Base-by-base conservation (phyloP, 2,797 vertebrate genomes). In the Microctenopoma steveboyesi region DNA sequence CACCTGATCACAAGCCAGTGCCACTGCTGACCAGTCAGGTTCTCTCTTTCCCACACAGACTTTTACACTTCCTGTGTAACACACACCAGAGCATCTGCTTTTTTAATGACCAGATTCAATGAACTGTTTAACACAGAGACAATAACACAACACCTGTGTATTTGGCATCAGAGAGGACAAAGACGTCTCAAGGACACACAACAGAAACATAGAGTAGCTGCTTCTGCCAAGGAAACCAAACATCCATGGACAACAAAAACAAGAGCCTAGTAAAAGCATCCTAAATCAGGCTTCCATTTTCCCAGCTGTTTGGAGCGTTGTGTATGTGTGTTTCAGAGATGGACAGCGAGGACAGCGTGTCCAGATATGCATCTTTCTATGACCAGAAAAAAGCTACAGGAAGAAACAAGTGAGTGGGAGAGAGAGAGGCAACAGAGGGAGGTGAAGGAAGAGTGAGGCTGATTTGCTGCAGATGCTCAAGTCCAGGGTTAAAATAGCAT, bases 391-490 rank as follows among this genome's bases (percentile, higher is more conserved):
- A 69, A 76, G 69, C 18, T 11, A 45, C 48, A 65, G 63, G 57
- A 81, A 73, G 40, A 35, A 77, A 28, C n/a, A 56, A 80, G 63
- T 58, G 76, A 74, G 82, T 76, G 76, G 75, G 74, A 78, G 71
- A 75, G 6, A 16, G 62, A 16, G 62, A 69, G 68, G 69, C 40
- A 64, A 42, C 48, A 63, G 63, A 69, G 61, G 60, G 74, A 73
- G 69, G 72, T 59, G 58, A 68, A 61, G 65, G 70, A 39, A 65
- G 60, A 64, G 71, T 18, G 22, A 65, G 57, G 58, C 55, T 88
- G 86, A 89, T 91, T 78, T 82, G 60, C 68, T 85, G 59, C 90
- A 91, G 88, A 91, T 91, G 87, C 80, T 86, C 13, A 37, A 68
- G 56, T 84, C 71, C 33, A 45, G 63, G 85, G 83, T 78, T 79